These are phyloP conservation scores for Tragelaphus buxtoni DNA, from an alignment of 2,113 vertebrate species.

Conservation along the genomic window DNA sequence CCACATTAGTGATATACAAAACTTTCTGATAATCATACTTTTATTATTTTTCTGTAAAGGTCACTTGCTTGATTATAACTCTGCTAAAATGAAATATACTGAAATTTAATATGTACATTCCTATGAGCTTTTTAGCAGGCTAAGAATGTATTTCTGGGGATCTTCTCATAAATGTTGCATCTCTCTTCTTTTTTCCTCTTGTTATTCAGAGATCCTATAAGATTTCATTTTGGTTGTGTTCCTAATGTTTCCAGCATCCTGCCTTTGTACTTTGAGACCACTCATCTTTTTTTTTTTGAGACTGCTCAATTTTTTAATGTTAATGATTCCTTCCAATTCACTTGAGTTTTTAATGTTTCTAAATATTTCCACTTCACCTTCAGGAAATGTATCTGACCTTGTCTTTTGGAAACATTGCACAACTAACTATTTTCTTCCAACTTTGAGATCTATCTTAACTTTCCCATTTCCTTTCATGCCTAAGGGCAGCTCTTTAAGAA, in stretches of 20 bases:
- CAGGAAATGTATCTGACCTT: conserved; percentile 1
- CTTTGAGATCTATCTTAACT: conserved; percentile 60
- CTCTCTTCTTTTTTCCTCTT: not conserved
- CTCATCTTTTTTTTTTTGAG: not conserved
- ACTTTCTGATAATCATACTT: conserved; percentile 14
- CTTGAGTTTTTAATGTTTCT: not conserved
- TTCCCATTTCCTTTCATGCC: conserved; percentile 47
- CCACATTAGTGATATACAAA: not conserved
- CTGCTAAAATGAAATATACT: conserved; percentile 15
- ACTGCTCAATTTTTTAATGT: not conserved
- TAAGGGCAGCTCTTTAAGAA: conserved; percentile 48
- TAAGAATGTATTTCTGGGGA: not conserved
- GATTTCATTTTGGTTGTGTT: not conserved
- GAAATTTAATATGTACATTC: not conserved
- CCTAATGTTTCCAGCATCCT: not conserved
- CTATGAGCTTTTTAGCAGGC: not conserved
- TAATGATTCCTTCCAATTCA: conserved; percentile 11
- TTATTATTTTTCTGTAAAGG: not conserved
- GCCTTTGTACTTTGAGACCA: not conserved
- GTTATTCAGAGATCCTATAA: not conserved
- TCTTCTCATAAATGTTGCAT: not conserved
- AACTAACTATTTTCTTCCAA: conserved; percentile 49
- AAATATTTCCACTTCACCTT: conserved; percentile 45
- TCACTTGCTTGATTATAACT: not conserved
- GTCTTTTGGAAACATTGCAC: conserved; percentile 32